Evolutionary conservation across 2,888 invertebrate species (phyloP), one percentile per base, ranked within the genome.

Genomic region (Epinotia brunnichana): DNA sequence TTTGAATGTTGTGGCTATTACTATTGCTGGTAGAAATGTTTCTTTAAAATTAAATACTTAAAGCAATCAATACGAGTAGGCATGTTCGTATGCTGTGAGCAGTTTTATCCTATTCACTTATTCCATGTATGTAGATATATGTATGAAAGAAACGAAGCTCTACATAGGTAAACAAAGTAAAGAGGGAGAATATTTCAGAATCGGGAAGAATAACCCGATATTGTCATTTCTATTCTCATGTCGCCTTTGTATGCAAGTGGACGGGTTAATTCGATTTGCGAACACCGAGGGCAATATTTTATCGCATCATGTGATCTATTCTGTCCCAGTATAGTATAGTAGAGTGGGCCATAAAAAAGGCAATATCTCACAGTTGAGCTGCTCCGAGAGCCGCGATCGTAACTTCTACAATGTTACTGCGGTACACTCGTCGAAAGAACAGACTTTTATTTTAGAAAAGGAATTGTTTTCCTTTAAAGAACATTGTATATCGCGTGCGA

Each of bases 271-370:
- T 92, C 92, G 88, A 92, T 92, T 93, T 92, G 83, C 83, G 84
- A 88, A 87, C 86, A 87, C 88, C 86, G 87, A 89, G 89, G 89
- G 91, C 90, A 88, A 92, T 92, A 92, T 93, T 92, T 93, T 92
- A 93, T 92, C 89, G 91, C 87, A 92, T 91, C 91, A 91, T 92
- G 92, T 92, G 92, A 92, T 92, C 92, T 92, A 90, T 92, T 92
- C 90, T 92, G 90, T 91, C 89, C 90, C 87, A 88, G 89, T 88
- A 86, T 91, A 91, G 89, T 90, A 90, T 90, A 91, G 91, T 88
- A 90, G 90, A 92, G 92, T 91, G 91, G 89, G 92, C 84, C 87
- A 91, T 93, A 92, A 92, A 93, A 93, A 93, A 92, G 88, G 92
- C 88, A 92, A 93, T 93, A 92, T 93, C 90, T 93, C 91, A 92